Base-by-base conservation (phyloP, 2,888 invertebrate species). In the Cheilosia impressa region DNA sequence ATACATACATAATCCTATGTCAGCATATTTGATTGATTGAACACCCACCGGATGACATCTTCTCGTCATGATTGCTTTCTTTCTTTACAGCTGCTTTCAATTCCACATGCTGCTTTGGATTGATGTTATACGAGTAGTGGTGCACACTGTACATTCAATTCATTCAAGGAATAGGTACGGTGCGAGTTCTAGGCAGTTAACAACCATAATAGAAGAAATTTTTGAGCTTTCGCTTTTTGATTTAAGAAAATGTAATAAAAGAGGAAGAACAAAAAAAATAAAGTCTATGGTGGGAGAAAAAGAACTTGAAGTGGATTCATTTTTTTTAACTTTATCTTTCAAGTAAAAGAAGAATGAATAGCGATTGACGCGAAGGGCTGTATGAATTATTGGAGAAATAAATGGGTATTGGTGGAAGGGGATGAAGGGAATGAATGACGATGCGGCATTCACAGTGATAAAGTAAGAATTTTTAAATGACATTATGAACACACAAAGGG, bases 401-500 rank as follows among this genome's bases (percentile, higher is more conserved):
- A 62, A 53, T 63, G 58, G 58, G 41, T 27, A 50, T 19, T 10
- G 27, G 19, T 41, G 31, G 41, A 27, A 41, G 50, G 31, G 52
- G 50, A 31, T 38, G 13, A 22, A 50, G 53, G 50, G 34, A 22
- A 38, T 62, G 50, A 52, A 19, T 22, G 60, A 15, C 52, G 53
- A 31, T 9, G 17, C 6, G 47, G 55, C n/a, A 45, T 41, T 38
- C 38, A 52, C 47, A 57, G 38, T 50, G 27, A 71, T 52, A 52
- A 72, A 65, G 65, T 50, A 55, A 52, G 27, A 17, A 47, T 73
- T 73, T 60, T 72, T 66, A 87, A 87, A 88, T 88, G 78, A 71
- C 81, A 88, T 88, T 87, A 88, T 27, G 57, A 58, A 77, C 71
- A 72, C 78, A 85, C 80, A 87, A 87, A 88, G 75, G 80, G 83